Evolutionary conservation across 2,888 invertebrate species (phyloP).

Genomic region (Dryomyza anilis): DNA sequence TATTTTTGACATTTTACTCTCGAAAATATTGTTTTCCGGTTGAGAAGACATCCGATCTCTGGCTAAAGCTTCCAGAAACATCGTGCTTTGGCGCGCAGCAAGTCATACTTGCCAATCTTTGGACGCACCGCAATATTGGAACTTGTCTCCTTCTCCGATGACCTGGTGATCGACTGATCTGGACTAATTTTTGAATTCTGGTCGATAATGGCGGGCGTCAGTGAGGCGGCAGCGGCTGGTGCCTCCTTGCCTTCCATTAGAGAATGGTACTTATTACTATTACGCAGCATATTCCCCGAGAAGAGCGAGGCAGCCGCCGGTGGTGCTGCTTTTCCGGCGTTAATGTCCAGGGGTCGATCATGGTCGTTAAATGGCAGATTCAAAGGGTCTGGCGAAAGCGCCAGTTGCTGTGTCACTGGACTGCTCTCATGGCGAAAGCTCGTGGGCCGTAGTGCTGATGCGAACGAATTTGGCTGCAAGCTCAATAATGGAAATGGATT

Average conservation of each 20-base stretch:
- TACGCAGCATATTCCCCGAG: neutral
- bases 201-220: no score
- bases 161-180: no score
- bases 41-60: neutral
- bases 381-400: no score
- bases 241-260: neutral
- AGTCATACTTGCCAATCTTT: slow-evolving; percentile 14
- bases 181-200: no score
- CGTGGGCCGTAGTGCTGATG: no score
- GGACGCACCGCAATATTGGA: no score
- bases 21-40: neutral
- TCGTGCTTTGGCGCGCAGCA: slow-evolving; percentile 10
- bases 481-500: neutral
- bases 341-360: no score
- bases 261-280: no score
- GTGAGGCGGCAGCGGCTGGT: neutral
- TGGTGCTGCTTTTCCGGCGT: neutral
- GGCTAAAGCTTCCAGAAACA: slow-evolving; percentile 1
- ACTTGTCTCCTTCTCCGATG: no score
- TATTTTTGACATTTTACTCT: no score
- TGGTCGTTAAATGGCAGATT: no score
- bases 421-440: no score
- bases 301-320: neutral
- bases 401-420: neutral
- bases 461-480: neutral